phyloP scores from a whole-genome alignment of 2,113 vertebrate genomes.

The Takifugu bimaculatus region DNA sequence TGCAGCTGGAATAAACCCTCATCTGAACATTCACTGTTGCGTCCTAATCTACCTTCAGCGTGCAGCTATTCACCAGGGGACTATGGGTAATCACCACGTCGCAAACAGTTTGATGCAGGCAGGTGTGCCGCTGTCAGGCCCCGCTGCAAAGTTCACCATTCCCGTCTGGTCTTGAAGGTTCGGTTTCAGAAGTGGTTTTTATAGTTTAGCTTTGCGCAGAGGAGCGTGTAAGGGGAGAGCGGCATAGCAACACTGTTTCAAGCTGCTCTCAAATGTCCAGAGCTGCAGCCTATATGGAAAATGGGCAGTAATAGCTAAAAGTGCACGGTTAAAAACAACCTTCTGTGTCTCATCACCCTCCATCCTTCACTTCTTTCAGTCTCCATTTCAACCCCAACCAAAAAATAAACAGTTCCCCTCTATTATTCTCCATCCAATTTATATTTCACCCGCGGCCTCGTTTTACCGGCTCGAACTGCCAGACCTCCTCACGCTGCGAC shows the following conservation, averaged over 20 bases:
- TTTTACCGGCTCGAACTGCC: constrained; percentile 47
- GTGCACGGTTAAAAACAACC: constrained; percentile 45
- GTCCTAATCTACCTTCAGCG: background rate
- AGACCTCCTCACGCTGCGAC: constrained; percentile 56
- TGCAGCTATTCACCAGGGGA: constrained; percentile 18
- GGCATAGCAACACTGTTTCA: constrained; percentile 25
- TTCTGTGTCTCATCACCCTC: constrained; percentile 37
- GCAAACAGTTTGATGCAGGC: constrained; percentile 52
- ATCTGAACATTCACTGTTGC: no score
- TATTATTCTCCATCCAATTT: constrained; percentile 63
- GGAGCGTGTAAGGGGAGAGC: background rate
- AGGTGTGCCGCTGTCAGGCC: constrained; percentile 64
- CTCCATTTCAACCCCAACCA: constrained; percentile 58
- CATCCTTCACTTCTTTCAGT: constrained; percentile 34
- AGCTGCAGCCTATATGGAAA: constrained; percentile 43
- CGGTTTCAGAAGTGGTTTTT: constrained; percentile 67
- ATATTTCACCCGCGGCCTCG: constrained; percentile 62
- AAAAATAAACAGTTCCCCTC: constrained; percentile 62
- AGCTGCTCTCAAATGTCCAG: constrained; percentile 34
- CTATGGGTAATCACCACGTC: constrained; percentile 31
- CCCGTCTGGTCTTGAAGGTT: constrained; percentile 59
- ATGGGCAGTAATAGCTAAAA: constrained; percentile 51
- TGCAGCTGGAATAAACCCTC: constrained; percentile 31
- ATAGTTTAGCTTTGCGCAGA: constrained; percentile 62
- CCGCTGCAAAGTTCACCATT: constrained; percentile 68